Evolutionary conservation across 2,113 vertebrate genomes (phyloP).

Genomic region (Podarcis muralis): DNA sequence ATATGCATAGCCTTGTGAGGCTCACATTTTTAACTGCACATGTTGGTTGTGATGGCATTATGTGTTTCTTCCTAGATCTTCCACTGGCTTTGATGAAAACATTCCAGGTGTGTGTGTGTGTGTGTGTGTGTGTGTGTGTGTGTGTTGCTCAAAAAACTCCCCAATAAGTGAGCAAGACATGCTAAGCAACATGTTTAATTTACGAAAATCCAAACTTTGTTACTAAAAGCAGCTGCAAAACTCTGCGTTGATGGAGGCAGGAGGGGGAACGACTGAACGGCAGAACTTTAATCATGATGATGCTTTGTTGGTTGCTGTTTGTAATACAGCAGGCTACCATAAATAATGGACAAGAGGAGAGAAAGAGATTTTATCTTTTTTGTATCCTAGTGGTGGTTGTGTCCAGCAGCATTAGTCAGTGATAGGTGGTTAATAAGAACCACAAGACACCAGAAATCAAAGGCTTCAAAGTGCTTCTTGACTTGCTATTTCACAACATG

Average conservation of each 20-base stretch:
- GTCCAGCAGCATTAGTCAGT: background rate
- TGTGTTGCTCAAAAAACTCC: constrained; percentile 78
- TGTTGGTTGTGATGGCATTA: constrained; percentile 20
- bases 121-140: constrained; percentile 57
- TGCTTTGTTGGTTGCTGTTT: constrained; percentile 57
- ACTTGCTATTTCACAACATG: background rate
- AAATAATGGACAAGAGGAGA: background rate
- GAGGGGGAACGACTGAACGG: constrained; percentile 40
- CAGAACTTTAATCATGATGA: constrained; percentile 54
- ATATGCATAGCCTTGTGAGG: background rate
- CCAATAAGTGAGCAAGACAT: constrained; percentile 64
- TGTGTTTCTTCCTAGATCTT: constrained; percentile 75
- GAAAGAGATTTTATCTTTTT: background rate
- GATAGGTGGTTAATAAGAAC: background rate
- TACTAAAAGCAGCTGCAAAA: constrained; percentile 64
- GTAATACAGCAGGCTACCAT: constrained; percentile 37
- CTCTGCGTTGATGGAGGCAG: constrained; percentile 44
- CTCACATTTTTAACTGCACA: constrained; percentile 55
- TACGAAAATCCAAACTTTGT: constrained; percentile 56
- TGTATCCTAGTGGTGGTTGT: background rate
- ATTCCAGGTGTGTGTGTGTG: constrained; percentile 39
- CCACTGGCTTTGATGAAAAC: constrained; percentile 82
- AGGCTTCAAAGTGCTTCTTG: background rate
- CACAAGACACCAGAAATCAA: background rate
- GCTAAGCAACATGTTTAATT: constrained; percentile 61